Evolutionary conservation across 1,140 invertebrate genomes (phyloP).

Genomic region (Halesus radiatus): DNA sequence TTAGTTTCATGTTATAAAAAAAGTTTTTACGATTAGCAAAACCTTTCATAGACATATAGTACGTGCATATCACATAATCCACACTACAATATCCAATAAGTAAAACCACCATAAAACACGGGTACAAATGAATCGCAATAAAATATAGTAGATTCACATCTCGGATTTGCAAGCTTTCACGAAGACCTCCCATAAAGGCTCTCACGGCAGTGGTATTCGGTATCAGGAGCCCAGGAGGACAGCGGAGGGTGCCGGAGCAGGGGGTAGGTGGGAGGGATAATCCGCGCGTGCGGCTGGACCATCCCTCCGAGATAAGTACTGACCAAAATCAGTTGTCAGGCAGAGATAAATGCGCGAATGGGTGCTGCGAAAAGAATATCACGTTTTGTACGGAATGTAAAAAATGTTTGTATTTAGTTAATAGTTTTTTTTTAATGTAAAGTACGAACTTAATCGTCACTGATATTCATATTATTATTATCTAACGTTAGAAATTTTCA

Average conservation of each 20-base stretch:
- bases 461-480: no score
- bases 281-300: slow-evolving; percentile 51
- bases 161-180: slow-evolving; percentile 20
- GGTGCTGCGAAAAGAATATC: slow-evolving; percentile 28
- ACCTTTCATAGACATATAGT: no score
- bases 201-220: not conserved
- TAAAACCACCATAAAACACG: no score
- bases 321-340: slow-evolving; percentile 58
- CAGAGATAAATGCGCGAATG: slow-evolving; percentile 54
- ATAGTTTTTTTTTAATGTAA: no score
- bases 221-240: slow-evolving; percentile 29
- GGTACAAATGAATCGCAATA: slow-evolving; percentile 1
- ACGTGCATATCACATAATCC: no score
- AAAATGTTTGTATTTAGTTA: no score
- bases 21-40: no score
- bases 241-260: slow-evolving; percentile 42
- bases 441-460: no score
- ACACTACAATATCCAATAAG: no score
- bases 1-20: no score
- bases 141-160: slow-evolving; percentile 7
- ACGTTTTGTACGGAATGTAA: no score
- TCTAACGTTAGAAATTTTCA: no score
- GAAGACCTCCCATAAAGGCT: slow-evolving; percentile 11
- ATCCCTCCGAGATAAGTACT: slow-evolving; percentile 57
- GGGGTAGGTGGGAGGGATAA: slow-evolving; percentile 36